These are phyloP conservation scores for Carabus problematicus DNA, from an alignment of 2,888 invertebrate genomes.

Conservation along the genomic window DNA sequence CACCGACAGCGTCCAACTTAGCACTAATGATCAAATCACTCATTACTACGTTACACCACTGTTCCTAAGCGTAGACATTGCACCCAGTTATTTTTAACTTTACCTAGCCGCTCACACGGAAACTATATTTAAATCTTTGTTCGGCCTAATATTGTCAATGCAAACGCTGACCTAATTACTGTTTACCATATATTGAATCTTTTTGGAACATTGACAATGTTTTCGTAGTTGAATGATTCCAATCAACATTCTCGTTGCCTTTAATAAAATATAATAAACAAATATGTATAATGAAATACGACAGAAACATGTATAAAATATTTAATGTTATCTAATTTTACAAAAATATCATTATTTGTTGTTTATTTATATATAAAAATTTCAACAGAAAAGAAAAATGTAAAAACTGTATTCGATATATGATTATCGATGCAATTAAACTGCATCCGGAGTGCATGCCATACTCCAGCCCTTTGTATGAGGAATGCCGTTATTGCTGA, in stretches of 20 bases:
- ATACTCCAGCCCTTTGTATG: slow-evolving; percentile 16
- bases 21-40: slow-evolving; percentile 27
- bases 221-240: slow-evolving; percentile 3
- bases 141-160: slow-evolving; percentile 29
- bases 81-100: slow-evolving; percentile 26
- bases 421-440: neutral
- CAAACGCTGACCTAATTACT: slow-evolving; percentile 13
- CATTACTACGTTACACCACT: slow-evolving; percentile 14
- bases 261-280: neutral
- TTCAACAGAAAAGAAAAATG: too few relatives aligned
- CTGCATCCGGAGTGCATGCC: slow-evolving; percentile 13
- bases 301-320: neutral
- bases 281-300: neutral
- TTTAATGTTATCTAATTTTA: neutral
- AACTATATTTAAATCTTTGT: slow-evolving; percentile 33
- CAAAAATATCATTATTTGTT: too few relatives aligned
- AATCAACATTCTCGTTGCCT: neutral
- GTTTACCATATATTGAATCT: slow-evolving; percentile 10
- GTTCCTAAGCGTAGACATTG: slow-evolving; percentile 4
- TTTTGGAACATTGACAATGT: slow-evolving; percentile 14
- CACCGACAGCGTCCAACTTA: too few relatives aligned
- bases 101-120: slow-evolving; percentile 1
- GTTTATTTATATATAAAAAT: too few relatives aligned
- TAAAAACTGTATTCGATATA: too few relatives aligned
- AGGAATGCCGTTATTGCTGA: neutral